A percentile compares a stretch with the other conserved stretches of the same genome.
phyloP scores from a whole-genome alignment of 1,140 invertebrate species.

The Elysia chlorotica region DNA sequence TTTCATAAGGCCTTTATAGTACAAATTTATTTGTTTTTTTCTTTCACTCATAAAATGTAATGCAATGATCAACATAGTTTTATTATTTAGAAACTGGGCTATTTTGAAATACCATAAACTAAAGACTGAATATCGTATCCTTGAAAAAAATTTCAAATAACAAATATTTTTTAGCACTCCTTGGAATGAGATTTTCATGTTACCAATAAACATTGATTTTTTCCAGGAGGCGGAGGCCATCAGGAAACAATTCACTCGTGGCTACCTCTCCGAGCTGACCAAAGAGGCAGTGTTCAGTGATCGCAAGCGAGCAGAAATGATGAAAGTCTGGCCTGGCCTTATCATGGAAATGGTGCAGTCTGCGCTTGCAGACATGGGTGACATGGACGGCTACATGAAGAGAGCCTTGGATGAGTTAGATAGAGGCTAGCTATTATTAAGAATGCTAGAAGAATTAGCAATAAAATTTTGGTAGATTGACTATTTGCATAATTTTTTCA shows the following conservation, averaged over 20 bases:
- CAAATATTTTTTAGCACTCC: too few species aligned
- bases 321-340: constrained; percentile 53
- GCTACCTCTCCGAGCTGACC: constrained; percentile 49
- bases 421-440: too few species aligned
- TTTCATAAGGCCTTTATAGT: not conserved
- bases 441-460: too few species aligned
- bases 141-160: too few species aligned
- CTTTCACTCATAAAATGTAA: not conserved
- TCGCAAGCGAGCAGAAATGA: constrained; percentile 47
- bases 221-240: constrained; percentile 32
- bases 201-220: not conserved
- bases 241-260: constrained; percentile 43
- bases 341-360: constrained; percentile 54
- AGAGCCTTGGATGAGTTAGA: constrained; percentile 53
- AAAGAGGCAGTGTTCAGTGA: constrained; percentile 52
- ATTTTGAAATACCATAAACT: too few species aligned
- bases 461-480: too few species aligned
- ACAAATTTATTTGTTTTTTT: not conserved
- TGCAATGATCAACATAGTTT: not conserved
- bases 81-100: too few species aligned
- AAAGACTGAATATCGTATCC: too few species aligned
- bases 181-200: too few species aligned
- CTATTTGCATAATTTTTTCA: too few species aligned
- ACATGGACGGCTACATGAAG: constrained; percentile 52
- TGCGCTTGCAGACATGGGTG: constrained; percentile 50